Evolutionary conservation across 1,140 invertebrate genomes (phyloP), one percentile per base, ranked within the genome.

Genomic region (Ladona fulva): DNA sequence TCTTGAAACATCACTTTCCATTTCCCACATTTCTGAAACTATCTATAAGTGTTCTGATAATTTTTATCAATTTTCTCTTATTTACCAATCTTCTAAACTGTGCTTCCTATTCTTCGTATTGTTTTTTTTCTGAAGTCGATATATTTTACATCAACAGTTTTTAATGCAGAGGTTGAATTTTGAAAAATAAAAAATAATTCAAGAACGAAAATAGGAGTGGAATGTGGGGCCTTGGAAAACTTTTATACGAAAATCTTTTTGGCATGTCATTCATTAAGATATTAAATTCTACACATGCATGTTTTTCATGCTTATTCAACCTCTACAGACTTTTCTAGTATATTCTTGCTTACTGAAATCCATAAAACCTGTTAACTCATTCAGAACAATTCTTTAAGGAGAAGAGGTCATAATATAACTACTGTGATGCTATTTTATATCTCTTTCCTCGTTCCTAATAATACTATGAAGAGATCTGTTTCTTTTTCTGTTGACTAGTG

Each of bases 361-460:
- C 52, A 12, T 66, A 19, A 19, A 66, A 6, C 52, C 52, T 66
- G 52, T 66, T 66, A 12, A 66, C 52, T 66, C 52, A 66, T 66
- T 66, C 52, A 6, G n/a, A 66, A 66, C 5, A 66, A 16, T 6
- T 66, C n/a, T 22, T 66, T 16, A 66, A 19, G 52, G 52, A 66
- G 52, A 66, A 6, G n/a, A 66, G 14, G 29, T 37, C 29, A 66
- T 66, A 22, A 66, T 19, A 22, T 66, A 22, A 66, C 52, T 66
- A 66, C 52, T 66, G 52, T 66, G 52, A 66, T 66, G 52, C 52
- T 66, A 22, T 66, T 66, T 66, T 66, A 22, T 66, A 66, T 66
- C 52, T 66, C 52, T 66, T 66, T 66, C 52, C 52, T 66, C 12
- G 52, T 66, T 66, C 52, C 52, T 66, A 66, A 19, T 22, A 66